phyloP scores from a whole-genome alignment of 2,888 invertebrate genomes.

The Mongoloraphidia duomilia region DNA sequence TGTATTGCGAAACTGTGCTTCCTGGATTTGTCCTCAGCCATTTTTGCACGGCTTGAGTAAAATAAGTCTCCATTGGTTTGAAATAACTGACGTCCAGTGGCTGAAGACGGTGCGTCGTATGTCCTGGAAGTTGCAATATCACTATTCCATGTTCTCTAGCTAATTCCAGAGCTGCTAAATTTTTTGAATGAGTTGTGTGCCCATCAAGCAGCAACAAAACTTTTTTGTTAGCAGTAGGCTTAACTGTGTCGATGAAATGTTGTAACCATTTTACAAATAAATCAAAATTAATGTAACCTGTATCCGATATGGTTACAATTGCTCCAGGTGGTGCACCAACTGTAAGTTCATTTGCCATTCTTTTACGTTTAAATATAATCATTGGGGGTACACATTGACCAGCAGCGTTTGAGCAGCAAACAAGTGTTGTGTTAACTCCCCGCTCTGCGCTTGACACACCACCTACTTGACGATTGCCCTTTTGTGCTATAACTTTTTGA shows the following conservation, averaged over 20 bases:
- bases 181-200: constrained; percentile 18
- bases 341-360: constrained; percentile 11
- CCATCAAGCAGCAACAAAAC: constrained; percentile 18
- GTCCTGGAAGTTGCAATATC: constrained; percentile 16
- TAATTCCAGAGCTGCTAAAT: constrained; percentile 15
- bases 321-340: constrained; percentile 11
- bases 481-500: constrained; percentile 12
- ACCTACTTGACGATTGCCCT: constrained; percentile 14
- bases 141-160: constrained; percentile 15
- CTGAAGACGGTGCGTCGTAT: constrained; percentile 17
- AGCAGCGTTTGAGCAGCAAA: constrained; percentile 14
- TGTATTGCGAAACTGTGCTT: constrained; percentile 11
- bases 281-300: constrained; percentile 17
- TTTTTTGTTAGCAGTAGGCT: constrained; percentile 12
- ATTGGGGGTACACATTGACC: constrained; percentile 16
- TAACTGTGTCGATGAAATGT: constrained; percentile 22
- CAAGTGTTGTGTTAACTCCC: constrained; percentile 14
- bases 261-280: constrained; percentile 15
- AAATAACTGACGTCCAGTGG: constrained; percentile 17
- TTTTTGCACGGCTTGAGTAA: constrained; percentile 12
- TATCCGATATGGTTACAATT: constrained; percentile 11
- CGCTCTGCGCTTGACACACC: constrained; percentile 14
- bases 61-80: constrained; percentile 12
- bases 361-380: constrained; percentile 15
- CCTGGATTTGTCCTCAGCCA: constrained; percentile 14